These are phyloP conservation scores for Cyclophora albipunctata DNA, from an alignment of 2,888 invertebrate species.

Conservation along the genomic window DNA sequence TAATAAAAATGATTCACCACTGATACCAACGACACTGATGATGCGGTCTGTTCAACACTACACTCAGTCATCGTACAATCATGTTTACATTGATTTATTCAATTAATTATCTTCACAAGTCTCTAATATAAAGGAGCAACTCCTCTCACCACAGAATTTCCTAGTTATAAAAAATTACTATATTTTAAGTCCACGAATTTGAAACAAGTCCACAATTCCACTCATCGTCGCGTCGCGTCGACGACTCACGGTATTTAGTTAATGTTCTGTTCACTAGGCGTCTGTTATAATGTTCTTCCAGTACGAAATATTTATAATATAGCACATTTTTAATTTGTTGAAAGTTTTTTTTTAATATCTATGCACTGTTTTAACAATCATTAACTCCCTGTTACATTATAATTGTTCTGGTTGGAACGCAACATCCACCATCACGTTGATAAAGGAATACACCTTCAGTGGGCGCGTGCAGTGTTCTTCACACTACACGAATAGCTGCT, in stretches of 20 bases:
- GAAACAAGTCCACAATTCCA: constrained; percentile 72
- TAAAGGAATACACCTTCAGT: constrained; percentile 17
- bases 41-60: constrained; percentile 43
- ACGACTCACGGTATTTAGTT: constrained; percentile 50
- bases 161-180: constrained; percentile 72
- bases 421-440: constrained; percentile 41
- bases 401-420: constrained; percentile 63
- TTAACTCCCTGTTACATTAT: constrained; percentile 62
- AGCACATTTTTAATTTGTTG: constrained; percentile 72
- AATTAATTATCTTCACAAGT: constrained; percentile 50
- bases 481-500: constrained; percentile 43
- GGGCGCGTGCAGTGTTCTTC: constrained; percentile 16
- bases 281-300: constrained; percentile 68
- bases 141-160: constrained; percentile 73
- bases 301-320: constrained; percentile 61
- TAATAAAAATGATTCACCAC: constrained; percentile 65
- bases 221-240: constrained; percentile 46
- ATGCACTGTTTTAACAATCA: constrained; percentile 72
- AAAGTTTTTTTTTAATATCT: constrained; percentile 64
- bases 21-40: constrained; percentile 49
- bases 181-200: constrained; percentile 73
- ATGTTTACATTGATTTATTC: constrained; percentile 42
- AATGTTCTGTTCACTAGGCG: constrained; percentile 72
- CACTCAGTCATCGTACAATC: constrained; percentile 50
- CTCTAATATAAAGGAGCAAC: constrained; percentile 62